Evolutionary conservation across 64 coral and sea anemone species (phyloP), one percentile per base, ranked within the genome.

Genomic region (Pachyseris speciosa): DNA sequence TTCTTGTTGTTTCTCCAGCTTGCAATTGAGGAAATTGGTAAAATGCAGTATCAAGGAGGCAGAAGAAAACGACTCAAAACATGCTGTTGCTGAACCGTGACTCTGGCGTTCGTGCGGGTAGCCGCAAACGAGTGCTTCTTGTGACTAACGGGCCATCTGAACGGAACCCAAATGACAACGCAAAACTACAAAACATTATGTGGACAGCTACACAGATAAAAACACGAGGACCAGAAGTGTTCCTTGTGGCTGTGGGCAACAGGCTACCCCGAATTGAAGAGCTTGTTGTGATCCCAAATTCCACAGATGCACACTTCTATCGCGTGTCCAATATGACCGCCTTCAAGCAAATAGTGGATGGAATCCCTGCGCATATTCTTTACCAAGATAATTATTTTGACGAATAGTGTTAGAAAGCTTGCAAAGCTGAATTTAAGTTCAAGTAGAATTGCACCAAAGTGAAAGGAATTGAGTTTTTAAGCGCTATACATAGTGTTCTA

Each of bases 251-350:
- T 30, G 66, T 91, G 1, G 89, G 89, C 32, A 5, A 84, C 26
- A 50, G 49, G 20, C 83, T 91, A 31, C 52, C 79, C 66, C 68
- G 78, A 7, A 91, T 91, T 41, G 55, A 81, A 48, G 89, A 91
- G 26, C 78, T 91, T 15, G 58, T 52, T 16, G 51, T 84, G 78
- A 24, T 91, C 27, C 61, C 89, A 13, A 91, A 64, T 15, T 84
- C 89, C 9, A 83, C 76, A 7, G 64, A 72, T 48, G 49, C n/a
- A 17, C 88, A 91, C 28, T 30, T 91, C 32, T 91, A 91, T 33
- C 74, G 76, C 34, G 64, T 81, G 10, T 57, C 68, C 34, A 48
- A 83, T 13, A 91, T 84, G 89, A 22, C 42, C 1, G 40, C 50
- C 24, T 91, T 84, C 26, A 91, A 72, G 49, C 30, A 63, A 41